phyloP scores from a whole-genome alignment of 2,113 vertebrate species.

The Benitochromis conjunctus region DNA sequence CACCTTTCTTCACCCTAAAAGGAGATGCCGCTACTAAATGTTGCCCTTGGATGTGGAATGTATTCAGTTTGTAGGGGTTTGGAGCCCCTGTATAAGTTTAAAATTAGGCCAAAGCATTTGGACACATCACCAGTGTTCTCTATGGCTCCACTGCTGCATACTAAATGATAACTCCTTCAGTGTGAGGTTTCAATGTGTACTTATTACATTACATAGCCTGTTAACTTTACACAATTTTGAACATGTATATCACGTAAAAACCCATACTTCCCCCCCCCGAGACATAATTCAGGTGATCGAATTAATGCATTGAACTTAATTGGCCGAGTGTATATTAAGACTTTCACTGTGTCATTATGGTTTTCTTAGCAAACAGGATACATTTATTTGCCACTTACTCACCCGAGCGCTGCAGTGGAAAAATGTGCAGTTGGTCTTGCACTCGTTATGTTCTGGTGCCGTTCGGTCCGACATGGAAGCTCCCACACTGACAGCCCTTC shows the following conservation, averaged over 20 bases:
- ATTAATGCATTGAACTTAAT: not conserved
- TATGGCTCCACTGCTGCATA: not conserved
- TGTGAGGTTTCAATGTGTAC: not conserved
- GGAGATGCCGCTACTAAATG: not conserved
- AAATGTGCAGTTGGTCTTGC: slow-evolving; percentile 30
- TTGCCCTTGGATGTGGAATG: not conserved
- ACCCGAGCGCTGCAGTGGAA: slow-evolving; percentile 43
- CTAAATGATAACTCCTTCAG: not conserved
- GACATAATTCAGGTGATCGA: not conserved
- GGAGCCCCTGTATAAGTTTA: not conserved
- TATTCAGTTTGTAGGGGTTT: not conserved
- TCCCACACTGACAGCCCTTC: slow-evolving; percentile 20
- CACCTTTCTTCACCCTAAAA: not conserved
- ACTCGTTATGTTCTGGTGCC: slow-evolving; percentile 51
- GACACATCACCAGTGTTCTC: not conserved
- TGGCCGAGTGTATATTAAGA: not conserved
- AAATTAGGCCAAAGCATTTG: not conserved
- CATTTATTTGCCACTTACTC: slow-evolving; percentile 34
- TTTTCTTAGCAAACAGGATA: slow-evolving; percentile 13
- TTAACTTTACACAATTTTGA: not conserved
- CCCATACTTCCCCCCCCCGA: not conserved
- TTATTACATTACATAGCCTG: not conserved
- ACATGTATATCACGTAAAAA: not conserved
- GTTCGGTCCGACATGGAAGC: slow-evolving; percentile 28
- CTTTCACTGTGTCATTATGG: slow-evolving; percentile 13